These are phyloP conservation scores for Cheilosia vulpina DNA, from an alignment of 2,888 invertebrate species.

Conservation along the genomic window DNA sequence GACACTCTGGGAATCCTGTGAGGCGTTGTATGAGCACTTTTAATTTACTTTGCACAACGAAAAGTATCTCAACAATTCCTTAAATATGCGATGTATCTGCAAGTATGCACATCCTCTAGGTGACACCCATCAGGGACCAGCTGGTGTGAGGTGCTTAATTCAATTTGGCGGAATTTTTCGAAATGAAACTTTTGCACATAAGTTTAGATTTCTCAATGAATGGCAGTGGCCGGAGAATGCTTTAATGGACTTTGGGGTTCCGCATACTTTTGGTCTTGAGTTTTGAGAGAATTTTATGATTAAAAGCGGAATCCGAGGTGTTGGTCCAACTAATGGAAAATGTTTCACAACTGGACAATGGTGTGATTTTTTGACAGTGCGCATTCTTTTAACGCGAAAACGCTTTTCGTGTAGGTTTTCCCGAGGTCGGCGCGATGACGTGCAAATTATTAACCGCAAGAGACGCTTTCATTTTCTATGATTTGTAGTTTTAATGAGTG, in stretches of 20 bases:
- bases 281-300: slow-evolving; percentile 63
- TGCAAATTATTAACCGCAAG: slow-evolving; percentile 1
- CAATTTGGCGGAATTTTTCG: slow-evolving; percentile 64
- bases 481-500: not conserved
- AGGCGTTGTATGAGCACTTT: slow-evolving; percentile 54
- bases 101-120: slow-evolving; percentile 16
- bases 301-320: slow-evolving; percentile 32
- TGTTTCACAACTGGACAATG: slow-evolving; percentile 28
- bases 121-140: not conserved
- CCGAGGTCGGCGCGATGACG: not conserved
- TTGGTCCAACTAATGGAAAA: slow-evolving; percentile 42
- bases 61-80: slow-evolving; percentile 74
- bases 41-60: slow-evolving; percentile 65
- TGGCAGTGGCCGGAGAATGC: slow-evolving; percentile 24
- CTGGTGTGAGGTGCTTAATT: slow-evolving; percentile 59
- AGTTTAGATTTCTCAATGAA: slow-evolving; percentile 59
- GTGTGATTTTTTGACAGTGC: slow-evolving; percentile 7
- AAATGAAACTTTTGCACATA: slow-evolving; percentile 64
- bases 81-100: slow-evolving; percentile 55
- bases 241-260: slow-evolving; percentile 56
- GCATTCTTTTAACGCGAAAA: slow-evolving; percentile 18
- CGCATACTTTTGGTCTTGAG: slow-evolving; percentile 52
- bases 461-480: not conserved
- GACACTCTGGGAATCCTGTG: slow-evolving; percentile 31
- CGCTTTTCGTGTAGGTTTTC: not conserved